phyloP scores from a whole-genome alignment of 1,140 invertebrate genomes.

The Vollenhovia emeryi region DNA sequence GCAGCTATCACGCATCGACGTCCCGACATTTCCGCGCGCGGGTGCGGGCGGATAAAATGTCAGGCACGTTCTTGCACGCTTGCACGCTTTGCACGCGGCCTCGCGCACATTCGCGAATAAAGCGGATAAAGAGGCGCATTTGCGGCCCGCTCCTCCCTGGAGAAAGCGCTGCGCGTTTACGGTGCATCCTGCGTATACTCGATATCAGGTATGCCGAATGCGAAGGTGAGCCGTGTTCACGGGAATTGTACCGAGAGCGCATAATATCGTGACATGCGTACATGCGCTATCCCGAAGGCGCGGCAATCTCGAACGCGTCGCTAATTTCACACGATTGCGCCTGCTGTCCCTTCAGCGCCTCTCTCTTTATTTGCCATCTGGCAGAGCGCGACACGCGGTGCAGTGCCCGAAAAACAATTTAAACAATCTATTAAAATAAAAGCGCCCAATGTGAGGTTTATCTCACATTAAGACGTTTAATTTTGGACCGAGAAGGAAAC shows the following conservation, averaged over 20 bases:
- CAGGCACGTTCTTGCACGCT: slow-evolving; percentile 47
- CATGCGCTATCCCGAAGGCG: slow-evolving; percentile 72
- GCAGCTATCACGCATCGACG: slow-evolving; percentile 47
- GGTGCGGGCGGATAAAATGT: slow-evolving; percentile 14
- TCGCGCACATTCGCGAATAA: slow-evolving; percentile 42
- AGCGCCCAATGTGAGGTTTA: neutral
- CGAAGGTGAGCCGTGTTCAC: slow-evolving; percentile 73
- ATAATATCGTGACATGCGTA: slow-evolving; percentile 76
- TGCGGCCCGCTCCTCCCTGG: slow-evolving; percentile 35
- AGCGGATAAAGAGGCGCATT: slow-evolving; percentile 28
- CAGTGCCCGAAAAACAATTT: neutral
- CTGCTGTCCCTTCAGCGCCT: neutral
- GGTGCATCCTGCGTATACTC: slow-evolving; percentile 77
- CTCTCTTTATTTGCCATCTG: neutral
- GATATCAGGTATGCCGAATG: slow-evolving; percentile 80
- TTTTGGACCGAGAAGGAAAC: neutral
- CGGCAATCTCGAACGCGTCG: slow-evolving; percentile 76
- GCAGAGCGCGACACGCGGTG: neutral
- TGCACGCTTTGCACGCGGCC: slow-evolving; percentile 12
- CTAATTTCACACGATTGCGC: slow-evolving; percentile 70
- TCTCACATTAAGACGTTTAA: neutral
- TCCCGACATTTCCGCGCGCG: slow-evolving; percentile 30
- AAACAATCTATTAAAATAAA: neutral
- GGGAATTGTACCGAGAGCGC: slow-evolving; percentile 64
- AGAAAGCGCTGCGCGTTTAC: slow-evolving; percentile 65